Base-by-base conservation (phyloP, 1,140 invertebrate species). In the Meloidogyne chitwoodi region DNA sequence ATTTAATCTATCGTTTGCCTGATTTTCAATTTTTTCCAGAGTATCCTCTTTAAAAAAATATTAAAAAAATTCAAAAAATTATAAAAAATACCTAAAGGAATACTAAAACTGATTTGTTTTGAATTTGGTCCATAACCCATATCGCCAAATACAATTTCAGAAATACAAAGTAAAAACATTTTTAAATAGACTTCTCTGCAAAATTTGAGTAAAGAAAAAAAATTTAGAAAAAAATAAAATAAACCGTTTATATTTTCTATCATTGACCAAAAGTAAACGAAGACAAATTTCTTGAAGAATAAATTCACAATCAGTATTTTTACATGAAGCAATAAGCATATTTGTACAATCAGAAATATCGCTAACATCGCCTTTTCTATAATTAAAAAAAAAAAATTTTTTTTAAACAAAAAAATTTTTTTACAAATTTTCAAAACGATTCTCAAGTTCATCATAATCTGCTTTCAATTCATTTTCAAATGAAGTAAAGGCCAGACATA, bases 241-340 rank as follows among this genome's bases (percentile, higher is more conserved):
- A 41, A 27, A 78, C 77, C 66, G 69, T 74, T 69, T 78, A 34
- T 78, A 78, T 72, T 78, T 79, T 34, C 75, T 31, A 29, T 79
- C 76, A 31, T 41, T 74, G 24, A 80, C 29, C n/a, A 78, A 41
- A 22, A 78, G 31, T 16, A 78, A 56, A n/a, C 31, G 68, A 3
- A 76, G 78, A 44, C 75, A 41, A 61, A 78, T 77, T 19, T 80
- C 77, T n/a, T 68, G 61, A 26, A 78, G 66, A 38, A 70, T 27
- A 27, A 76, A 29, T 44, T 78, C 77, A 78, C 76, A 78, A 31
- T 78, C 77, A 11, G 77, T 70, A 22, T 73, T 66, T 66, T 65
- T 78, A 67, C 78, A 80, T 12, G 77, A 77, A 11, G 79, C 66
- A 16, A 81, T 70, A 8, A 81, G 34, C 70, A 81, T 74, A 38